Evolutionary conservation across 2,888 invertebrate genomes (phyloP).

Genomic region (Gibbula magus): DNA sequence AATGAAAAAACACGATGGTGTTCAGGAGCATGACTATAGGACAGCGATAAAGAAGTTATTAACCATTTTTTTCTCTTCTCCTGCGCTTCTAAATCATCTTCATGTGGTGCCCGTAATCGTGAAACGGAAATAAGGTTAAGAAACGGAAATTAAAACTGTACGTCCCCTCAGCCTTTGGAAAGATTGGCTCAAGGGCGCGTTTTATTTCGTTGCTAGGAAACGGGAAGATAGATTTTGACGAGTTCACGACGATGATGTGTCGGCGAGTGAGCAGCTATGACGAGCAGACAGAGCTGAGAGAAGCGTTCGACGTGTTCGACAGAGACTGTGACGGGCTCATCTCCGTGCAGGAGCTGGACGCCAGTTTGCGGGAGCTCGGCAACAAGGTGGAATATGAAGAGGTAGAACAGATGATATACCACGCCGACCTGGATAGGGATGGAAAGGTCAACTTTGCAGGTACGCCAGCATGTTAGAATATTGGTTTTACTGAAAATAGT

Average conservation of each 20-base stretch:
- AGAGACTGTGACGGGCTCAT: constrained; percentile 99
- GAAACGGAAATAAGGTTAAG: too few relatives aligned
- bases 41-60: too few relatives aligned
- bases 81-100: too few relatives aligned
- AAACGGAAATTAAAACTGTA: too few relatives aligned
- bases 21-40: too few relatives aligned
- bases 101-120: too few relatives aligned
- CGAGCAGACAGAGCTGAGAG: constrained; percentile 97
- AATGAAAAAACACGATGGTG: too few relatives aligned
- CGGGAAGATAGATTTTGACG: constrained; percentile 99
- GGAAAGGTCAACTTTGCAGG: constrained; percentile 98
- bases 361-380: constrained; percentile 99
- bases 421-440: constrained; percentile 98
- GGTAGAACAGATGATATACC: constrained; percentile 99
- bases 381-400: constrained; percentile 99
- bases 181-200: constrained; percentile 8
- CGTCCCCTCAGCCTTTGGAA: too few relatives aligned
- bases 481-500: too few relatives aligned
- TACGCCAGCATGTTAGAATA: constrained; percentile 19
- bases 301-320: constrained; percentile 98
- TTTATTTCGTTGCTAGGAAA: constrained; percentile 83
- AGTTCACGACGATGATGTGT: constrained; percentile 99
- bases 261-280: constrained; percentile 98
- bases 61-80: too few relatives aligned
- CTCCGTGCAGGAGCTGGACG: constrained; percentile 97